Percentiles rank a stretch among this genome's conserved stretches.
Evolutionary conservation across 2,888 invertebrate genomes (phyloP).

Genomic region (Ectemnius lituratus): DNA sequence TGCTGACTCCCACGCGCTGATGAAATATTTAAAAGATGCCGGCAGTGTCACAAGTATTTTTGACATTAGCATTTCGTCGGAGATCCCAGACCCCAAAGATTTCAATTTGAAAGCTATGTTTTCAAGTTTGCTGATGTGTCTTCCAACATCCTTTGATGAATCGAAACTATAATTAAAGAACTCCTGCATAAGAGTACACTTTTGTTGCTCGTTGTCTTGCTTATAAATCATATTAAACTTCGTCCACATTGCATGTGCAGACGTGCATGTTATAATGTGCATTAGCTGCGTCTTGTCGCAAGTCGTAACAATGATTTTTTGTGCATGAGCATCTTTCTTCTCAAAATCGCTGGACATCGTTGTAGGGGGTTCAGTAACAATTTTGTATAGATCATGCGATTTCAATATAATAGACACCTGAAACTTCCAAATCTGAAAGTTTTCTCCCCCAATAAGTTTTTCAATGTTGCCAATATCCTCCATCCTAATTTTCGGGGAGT

Average conservation of each 20-base stretch:
- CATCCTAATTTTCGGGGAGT: background rate
- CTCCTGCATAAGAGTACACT: conserved; percentile 12
- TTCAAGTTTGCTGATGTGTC: no score
- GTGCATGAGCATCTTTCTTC: conserved; percentile 9
- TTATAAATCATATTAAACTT: conserved; percentile 12
- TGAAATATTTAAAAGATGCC: no score
- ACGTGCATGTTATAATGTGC: conserved; percentile 12
- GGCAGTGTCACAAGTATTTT: no score
- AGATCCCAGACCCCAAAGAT: no score
- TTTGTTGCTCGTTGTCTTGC: conserved; percentile 10
- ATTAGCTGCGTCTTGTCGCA: conserved; percentile 11
- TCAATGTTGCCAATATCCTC: background rate
- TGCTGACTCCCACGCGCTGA: no score
- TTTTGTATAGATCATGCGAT: conserved; percentile 2
- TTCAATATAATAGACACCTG: conserved; percentile 14
- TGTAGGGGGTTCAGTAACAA: background rate
- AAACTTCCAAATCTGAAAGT: conserved; percentile 27
- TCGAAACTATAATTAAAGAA: background rate
- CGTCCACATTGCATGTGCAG: conserved; percentile 3
- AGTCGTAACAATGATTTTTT: conserved; percentile 14
- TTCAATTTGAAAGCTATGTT: background rate
- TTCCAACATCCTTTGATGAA: background rate
- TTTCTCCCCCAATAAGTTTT: no score
- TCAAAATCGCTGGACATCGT: background rate
- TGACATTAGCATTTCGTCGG: no score